phyloP scores from a whole-genome alignment of 2,113 vertebrate genomes.

The Scolopax mira region DNA sequence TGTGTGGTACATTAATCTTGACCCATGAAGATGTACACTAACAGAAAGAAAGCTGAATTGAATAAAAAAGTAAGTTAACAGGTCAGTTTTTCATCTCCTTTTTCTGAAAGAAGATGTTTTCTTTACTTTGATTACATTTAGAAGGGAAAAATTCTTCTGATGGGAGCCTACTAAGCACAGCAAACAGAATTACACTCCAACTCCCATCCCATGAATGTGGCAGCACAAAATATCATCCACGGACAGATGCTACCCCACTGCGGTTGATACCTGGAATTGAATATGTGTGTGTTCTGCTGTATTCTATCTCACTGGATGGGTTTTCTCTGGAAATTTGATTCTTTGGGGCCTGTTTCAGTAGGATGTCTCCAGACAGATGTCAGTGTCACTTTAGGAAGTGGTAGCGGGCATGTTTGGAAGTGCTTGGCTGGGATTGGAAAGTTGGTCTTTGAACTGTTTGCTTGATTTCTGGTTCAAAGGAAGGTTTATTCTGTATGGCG shows the following conservation, averaged over 20 bases:
- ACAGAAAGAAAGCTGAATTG: background rate
- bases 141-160: background rate
- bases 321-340: background rate
- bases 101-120: background rate
- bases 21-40: background rate
- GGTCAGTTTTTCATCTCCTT: background rate
- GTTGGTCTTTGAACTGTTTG: background rate
- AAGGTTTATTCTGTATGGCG: background rate
- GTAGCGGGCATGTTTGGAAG: background rate
- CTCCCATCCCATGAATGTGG: no score
- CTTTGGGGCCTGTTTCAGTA: background rate
- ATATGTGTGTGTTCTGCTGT: background rate
- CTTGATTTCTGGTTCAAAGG: background rate
- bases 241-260: background rate
- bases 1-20: background rate
- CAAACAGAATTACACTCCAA: background rate
- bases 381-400: background rate
- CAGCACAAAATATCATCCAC: background rate
- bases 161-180: background rate
- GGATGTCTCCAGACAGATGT: background rate
- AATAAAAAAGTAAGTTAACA: conserved; percentile 31
- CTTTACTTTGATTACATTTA: background rate
- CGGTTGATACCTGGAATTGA: background rate
- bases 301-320: background rate
- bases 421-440: background rate